Percentiles rank a stretch among this genome's conserved stretches.
phyloP scores from a whole-genome alignment of 1,140 invertebrate species.

The Drosophila albomicans region DNA sequence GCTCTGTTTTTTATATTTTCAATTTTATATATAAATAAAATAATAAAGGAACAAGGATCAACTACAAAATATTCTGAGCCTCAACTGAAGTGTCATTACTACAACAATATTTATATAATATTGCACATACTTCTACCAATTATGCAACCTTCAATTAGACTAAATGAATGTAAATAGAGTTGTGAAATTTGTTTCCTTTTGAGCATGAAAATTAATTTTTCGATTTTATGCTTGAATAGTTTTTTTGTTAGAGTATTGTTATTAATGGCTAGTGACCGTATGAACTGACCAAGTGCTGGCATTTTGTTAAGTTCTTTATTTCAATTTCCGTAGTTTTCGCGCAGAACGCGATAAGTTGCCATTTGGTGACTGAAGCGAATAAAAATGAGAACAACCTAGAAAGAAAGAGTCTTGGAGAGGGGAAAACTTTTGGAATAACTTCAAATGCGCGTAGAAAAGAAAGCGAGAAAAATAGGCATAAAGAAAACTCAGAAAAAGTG shows the following conservation, averaged over 20 bases:
- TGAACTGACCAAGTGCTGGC: constrained; percentile 29
- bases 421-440: constrained; percentile 59
- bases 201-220: constrained; percentile 30
- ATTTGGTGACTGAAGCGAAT: constrained; percentile 38
- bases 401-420: constrained; percentile 16
- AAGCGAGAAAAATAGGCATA: constrained; percentile 26
- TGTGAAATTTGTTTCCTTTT: constrained; percentile 5
- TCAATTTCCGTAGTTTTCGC: constrained; percentile 62
- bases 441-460: constrained; percentile 41
- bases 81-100: no score
- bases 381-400: constrained; percentile 29
- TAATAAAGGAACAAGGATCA: background rate
- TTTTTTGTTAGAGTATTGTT: constrained; percentile 33
- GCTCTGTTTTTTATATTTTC: no score
- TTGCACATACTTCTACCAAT: background rate
- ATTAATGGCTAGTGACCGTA: constrained; percentile 40
- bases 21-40: no score
- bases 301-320: constrained; percentile 49
- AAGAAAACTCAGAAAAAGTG: constrained; percentile 55
- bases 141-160: background rate
- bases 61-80: no score
- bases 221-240: constrained; percentile 31
- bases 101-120: no score
- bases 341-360: constrained; percentile 54
- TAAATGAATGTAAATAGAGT: constrained; percentile 30